Evolutionary conservation across 2,888 invertebrate species (phyloP).

Genomic region (Bellardia bayeri): DNA sequence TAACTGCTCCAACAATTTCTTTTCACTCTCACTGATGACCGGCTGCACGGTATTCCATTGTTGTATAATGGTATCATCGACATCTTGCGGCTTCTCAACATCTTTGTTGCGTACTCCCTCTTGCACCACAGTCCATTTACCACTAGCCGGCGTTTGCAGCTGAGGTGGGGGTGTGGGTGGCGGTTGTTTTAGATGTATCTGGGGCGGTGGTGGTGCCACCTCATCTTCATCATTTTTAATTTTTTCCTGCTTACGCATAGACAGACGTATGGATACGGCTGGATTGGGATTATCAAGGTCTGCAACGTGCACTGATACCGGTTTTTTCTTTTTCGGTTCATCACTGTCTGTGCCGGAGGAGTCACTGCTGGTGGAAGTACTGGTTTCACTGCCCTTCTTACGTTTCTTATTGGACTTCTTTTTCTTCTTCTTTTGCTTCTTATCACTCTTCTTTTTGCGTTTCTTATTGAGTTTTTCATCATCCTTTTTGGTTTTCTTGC

Average conservation of each 20-base stretch:
- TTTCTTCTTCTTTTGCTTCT: slow-evolving; percentile 85
- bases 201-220: slow-evolving; percentile 81
- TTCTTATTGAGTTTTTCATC: slow-evolving; percentile 84
- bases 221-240: slow-evolving; percentile 84
- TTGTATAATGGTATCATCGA: slow-evolving; percentile 85
- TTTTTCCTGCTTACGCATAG: slow-evolving; percentile 86
- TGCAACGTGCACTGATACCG: slow-evolving; percentile 70
- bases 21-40: slow-evolving; percentile 86
- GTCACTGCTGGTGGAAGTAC: slow-evolving; percentile 69
- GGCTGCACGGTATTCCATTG: slow-evolving; percentile 87
- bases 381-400: slow-evolving; percentile 78
- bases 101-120: slow-evolving; percentile 80
- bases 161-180: slow-evolving; percentile 47
- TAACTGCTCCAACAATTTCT: slow-evolving; percentile 86
- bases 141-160: slow-evolving; percentile 81
- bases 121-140: slow-evolving; percentile 84
- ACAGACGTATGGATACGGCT: slow-evolving; percentile 87
- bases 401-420: slow-evolving; percentile 85
- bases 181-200: slow-evolving; percentile 77
- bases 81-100: slow-evolving; percentile 75
- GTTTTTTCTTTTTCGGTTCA: slow-evolving; percentile 75
- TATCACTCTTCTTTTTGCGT: slow-evolving; percentile 86
- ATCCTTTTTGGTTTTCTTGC: slow-evolving; percentile 84
- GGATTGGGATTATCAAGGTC: slow-evolving; percentile 83
- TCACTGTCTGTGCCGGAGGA: slow-evolving; percentile 79